Base-by-base conservation (phyloP, 2,888 invertebrate species). In the Zaprionus bogoriensis region DNA sequence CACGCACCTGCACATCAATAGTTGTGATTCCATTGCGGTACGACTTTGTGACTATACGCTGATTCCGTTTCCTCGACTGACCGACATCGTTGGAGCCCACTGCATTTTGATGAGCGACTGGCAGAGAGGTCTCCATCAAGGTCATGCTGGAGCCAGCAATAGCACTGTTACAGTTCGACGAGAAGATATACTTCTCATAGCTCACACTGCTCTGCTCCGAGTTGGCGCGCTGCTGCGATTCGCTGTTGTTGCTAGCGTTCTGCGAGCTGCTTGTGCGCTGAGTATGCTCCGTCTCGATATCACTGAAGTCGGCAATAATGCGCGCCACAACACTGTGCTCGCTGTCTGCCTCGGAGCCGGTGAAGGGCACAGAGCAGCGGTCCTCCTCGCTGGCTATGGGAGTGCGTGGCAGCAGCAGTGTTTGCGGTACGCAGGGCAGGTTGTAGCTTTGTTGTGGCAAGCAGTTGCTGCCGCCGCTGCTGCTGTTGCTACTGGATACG, bases 251-350 rank as follows among this genome's bases (percentile, higher is more conserved):
- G 91, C 54, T 75, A 30, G 53, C 62, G 45, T 36, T 36, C 1
- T 17, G 14, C 3, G 39, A 12, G 28, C 64, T 48, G 48, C 74
- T 92, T 91, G 42, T 68, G 22, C 84, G 78, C 19, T 87, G 83
- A 36, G 70, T 63, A 91, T 92, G 83, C 91, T 93, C 93, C 58
- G 92, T 92, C 89, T 94, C 94, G 27, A 92, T 91, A 76, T 94
- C 94, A 0, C 93, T 93, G 75, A 94, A 94, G 81, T 94, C 94
- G 2, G 92, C 93, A 76, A 94, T 88, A 65, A 94, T 94, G 46
- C 93, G 92, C 50, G 93, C 93, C 0, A 94, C 92, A 48, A 93
- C 93, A 69, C 92, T 93, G 72, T 93, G 93, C 59, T 93, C 82
- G 19, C 62, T 82, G 63, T 87, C 86, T 3, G 73, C 65, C n/a